phyloP scores from a whole-genome alignment of 2,113 vertebrate genomes.

The Prionailurus viverrinus region DNA sequence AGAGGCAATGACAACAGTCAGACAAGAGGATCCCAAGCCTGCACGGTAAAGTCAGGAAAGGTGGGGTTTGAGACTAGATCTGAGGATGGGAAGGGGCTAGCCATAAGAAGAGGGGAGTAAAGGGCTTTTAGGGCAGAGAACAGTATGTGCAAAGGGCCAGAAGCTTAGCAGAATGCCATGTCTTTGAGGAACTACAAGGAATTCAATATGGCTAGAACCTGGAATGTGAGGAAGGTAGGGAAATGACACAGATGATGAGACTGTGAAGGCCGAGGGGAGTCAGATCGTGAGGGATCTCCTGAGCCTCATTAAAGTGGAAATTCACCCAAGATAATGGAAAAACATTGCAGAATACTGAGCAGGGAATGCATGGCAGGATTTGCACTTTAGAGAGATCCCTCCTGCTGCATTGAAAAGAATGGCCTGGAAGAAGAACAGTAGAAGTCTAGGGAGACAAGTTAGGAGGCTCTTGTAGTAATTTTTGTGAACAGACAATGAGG shows the following conservation, averaged over 20 bases:
- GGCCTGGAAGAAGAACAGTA: background rate
- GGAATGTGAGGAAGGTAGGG: background rate
- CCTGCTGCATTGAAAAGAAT: background rate
- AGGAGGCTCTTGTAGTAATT: background rate
- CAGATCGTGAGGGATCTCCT: background rate
- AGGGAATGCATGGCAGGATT: background rate
- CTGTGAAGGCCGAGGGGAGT: background rate
- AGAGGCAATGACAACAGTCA: background rate
- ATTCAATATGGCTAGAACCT: conserved; percentile 24
- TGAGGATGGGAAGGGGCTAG: background rate
- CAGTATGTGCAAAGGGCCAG: background rate
- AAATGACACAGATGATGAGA: background rate
- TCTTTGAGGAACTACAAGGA: conserved; percentile 15
- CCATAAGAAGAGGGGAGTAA: background rate
- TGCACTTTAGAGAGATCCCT: background rate
- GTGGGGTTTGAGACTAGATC: background rate
- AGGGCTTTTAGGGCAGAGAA: background rate
- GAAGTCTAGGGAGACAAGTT: background rate
- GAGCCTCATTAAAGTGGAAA: background rate
- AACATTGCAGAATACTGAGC: background rate
- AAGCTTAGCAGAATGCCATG: background rate
- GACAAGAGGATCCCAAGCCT: background rate
- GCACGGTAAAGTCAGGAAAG: background rate
- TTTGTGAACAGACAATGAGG: background rate
- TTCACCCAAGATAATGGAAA: conserved; percentile 1